These are phyloP conservation scores for Triplophysa dalaica DNA, from an alignment of 2,113 vertebrate genomes.

Conservation along the genomic window DNA sequence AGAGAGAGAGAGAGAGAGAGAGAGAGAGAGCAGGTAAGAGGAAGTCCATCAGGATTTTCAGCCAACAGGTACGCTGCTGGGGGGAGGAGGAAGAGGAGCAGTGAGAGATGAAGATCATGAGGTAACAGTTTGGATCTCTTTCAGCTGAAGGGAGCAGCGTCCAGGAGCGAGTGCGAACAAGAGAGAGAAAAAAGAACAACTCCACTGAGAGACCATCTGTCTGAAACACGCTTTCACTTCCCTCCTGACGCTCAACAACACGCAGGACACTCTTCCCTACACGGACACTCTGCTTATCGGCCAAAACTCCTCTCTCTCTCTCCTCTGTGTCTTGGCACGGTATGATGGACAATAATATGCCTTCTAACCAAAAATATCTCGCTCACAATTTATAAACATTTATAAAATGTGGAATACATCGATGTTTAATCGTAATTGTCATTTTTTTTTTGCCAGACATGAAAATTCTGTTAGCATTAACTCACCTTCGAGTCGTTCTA, in stretches of 20 bases:
- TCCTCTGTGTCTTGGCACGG: not conserved
- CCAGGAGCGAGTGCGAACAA: slow-evolving; percentile 63
- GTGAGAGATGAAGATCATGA: slow-evolving; percentile 54
- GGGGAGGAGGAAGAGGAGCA: slow-evolving; percentile 26
- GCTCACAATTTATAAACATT: not conserved
- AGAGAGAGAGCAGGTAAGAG: slow-evolving; percentile 11
- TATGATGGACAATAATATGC: not conserved
- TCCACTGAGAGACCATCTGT: slow-evolving; percentile 81
- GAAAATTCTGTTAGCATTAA: no score
- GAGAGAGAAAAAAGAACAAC: slow-evolving; percentile 68
- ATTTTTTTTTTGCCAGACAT: no score
- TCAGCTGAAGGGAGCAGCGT: slow-evolving; percentile 65
- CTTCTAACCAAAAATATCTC: not conserved
- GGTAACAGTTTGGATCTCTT: slow-evolving; percentile 69
- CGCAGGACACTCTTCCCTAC: slow-evolving; percentile 32
- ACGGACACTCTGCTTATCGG: slow-evolving; percentile 25
- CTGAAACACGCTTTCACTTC: slow-evolving; percentile 62
- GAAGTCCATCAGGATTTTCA: not conserved
- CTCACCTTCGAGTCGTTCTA: no score
- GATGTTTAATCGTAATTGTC: not conserved
- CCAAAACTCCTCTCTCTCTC: slow-evolving; percentile 13
- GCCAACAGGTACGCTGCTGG: slow-evolving; percentile 35
- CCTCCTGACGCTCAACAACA: slow-evolving; percentile 57
- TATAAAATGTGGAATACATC: no score
- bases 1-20: slow-evolving; percentile 38